phyloP scores from a whole-genome alignment of 2,113 vertebrate species.

The Atrichornis clamosus region DNA sequence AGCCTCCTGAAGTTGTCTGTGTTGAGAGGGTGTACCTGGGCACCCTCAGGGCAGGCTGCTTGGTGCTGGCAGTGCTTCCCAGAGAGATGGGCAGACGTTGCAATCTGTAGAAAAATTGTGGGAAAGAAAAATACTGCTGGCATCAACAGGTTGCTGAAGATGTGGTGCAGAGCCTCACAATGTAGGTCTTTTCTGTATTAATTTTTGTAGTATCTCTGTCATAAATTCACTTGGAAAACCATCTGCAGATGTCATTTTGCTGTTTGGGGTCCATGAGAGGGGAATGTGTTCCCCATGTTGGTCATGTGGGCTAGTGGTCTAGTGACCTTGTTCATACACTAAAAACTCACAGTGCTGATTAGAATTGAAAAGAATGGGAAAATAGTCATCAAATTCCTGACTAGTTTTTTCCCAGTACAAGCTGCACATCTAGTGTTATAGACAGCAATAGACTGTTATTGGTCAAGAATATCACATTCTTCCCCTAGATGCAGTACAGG shows the following conservation, averaged over 20 bases:
- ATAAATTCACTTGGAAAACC: neutral
- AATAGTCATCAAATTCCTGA: neutral
- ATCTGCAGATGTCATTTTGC: neutral
- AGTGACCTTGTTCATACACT: neutral
- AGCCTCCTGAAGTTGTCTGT: neutral
- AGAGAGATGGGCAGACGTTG: neutral
- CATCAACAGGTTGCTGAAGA: neutral
- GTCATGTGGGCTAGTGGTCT: neutral
- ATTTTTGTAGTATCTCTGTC: neutral
- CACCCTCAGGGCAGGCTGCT: neutral
- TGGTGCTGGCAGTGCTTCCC: neutral
- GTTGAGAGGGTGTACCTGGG: neutral
- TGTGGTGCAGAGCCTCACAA: neutral
- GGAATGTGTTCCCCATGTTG: neutral
- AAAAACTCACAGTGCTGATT: neutral
- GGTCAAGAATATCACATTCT: neutral
- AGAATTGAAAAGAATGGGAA: neutral
- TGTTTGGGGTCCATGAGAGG: fast-evolving
- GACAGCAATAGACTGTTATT: neutral
- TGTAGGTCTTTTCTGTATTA: neutral
- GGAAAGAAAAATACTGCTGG: neutral
- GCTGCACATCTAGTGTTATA: neutral
- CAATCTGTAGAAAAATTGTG: neutral
- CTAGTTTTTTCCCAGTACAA: neutral
- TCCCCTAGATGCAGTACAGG: neutral